A percentile compares a stretch with the other conserved stretches of the same genome.
Conservation (phyloP, 2,797 vertebrate species). For the Acanthurus tractus region DNA sequence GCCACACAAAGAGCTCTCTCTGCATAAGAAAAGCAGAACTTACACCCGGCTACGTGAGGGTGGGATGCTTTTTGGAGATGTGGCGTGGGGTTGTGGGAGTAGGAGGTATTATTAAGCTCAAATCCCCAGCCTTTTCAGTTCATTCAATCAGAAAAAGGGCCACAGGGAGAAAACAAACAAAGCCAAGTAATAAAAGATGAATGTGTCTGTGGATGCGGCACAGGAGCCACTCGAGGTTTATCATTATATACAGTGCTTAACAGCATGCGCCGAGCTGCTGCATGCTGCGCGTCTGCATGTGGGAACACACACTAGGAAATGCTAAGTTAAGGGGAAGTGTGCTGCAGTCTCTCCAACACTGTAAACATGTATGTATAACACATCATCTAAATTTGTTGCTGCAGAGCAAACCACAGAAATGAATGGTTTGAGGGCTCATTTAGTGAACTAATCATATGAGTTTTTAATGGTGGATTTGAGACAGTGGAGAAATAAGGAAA, state of each 20-base stretch:
- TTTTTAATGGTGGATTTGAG: slow-evolving; percentile 21
- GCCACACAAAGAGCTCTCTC: slow-evolving; percentile 37
- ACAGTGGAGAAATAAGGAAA: slow-evolving; percentile 19
- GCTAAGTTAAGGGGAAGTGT: slow-evolving; percentile 14
- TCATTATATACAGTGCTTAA: slow-evolving; percentile 41
- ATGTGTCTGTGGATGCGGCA: slow-evolving; percentile 35
- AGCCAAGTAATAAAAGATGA: slow-evolving; percentile 71
- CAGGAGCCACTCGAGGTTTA: slow-evolving; percentile 56
- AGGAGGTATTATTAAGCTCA: slow-evolving; percentile 56
- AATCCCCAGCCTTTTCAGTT: slow-evolving; percentile 64
- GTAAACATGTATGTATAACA: slow-evolving; percentile 15
- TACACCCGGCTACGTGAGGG: slow-evolving; percentile 4
- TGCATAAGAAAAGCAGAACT: slow-evolving; percentile 37
- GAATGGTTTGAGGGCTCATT: slow-evolving; percentile 5
- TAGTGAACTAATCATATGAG: not conserved
- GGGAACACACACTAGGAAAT: slow-evolving; percentile 11
- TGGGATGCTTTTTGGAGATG: slow-evolving; percentile 35
- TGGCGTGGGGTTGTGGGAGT: slow-evolving; percentile 29
- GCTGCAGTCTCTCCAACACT: slow-evolving; percentile 1
- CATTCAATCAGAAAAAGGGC: slow-evolving; percentile 70
- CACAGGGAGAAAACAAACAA: slow-evolving; percentile 74
- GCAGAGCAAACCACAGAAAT: slow-evolving; percentile 6
- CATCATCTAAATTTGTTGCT: slow-evolving; percentile 4
- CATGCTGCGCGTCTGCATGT: slow-evolving; percentile 32
- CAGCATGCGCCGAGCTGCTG: slow-evolving; percentile 35